These are phyloP conservation scores for Philypnodon macrostomus DNA, from an alignment of 2,797 vertebrate species.

Conservation along the genomic window DNA sequence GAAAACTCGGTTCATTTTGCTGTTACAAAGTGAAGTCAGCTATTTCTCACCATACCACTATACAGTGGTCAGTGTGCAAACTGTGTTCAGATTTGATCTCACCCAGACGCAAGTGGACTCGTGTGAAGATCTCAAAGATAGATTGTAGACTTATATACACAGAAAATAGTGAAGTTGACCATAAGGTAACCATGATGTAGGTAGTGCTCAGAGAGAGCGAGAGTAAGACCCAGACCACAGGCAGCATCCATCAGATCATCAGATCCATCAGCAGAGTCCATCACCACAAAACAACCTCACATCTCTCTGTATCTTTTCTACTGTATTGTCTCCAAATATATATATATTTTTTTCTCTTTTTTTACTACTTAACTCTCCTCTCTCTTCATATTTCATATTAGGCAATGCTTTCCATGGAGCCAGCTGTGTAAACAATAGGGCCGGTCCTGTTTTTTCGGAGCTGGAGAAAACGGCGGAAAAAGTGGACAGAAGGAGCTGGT, in stretches of 20 bases:
- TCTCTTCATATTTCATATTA: slow-evolving; percentile 80
- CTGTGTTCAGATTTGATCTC: too few species aligned
- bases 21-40: too few species aligned
- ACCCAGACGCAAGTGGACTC: too few species aligned
- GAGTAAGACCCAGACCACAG: slow-evolving; percentile 61
- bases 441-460: slow-evolving; percentile 67
- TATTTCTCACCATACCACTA: too few species aligned
- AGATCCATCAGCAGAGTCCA: too few species aligned
- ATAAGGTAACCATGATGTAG: slow-evolving; percentile 21
- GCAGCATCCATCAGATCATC: too few species aligned
- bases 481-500: slow-evolving; percentile 51
- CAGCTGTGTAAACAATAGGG: slow-evolving; percentile 81
- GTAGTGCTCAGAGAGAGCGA: slow-evolving; percentile 56
- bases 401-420: slow-evolving; percentile 76
- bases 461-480: slow-evolving; percentile 54
- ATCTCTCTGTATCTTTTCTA: too few species aligned
- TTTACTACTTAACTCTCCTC: slow-evolving; percentile 50
- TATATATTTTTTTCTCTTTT: slow-evolving; percentile 21
- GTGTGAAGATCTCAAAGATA: too few species aligned
- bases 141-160: too few species aligned
- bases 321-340: slow-evolving; percentile 8
- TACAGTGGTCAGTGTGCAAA: too few species aligned
- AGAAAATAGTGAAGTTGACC: slow-evolving; percentile 1
- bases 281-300: slow-evolving; percentile 54
- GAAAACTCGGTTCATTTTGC: too few species aligned